phyloP scores from a whole-genome alignment of 2,113 vertebrate genomes.

The Hydropotes inermis region DNA sequence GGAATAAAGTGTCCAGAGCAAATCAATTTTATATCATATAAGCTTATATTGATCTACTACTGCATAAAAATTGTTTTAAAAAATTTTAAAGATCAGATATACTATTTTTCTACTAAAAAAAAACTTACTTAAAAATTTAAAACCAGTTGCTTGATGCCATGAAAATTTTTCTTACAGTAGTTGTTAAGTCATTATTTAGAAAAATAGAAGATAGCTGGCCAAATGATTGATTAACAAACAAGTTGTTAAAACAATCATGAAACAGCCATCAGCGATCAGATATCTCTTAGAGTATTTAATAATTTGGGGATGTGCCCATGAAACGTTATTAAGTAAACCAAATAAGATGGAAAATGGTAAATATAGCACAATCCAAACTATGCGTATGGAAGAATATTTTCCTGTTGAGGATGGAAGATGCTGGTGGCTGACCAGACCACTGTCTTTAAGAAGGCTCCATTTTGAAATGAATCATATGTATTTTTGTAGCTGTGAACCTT shows the following conservation, averaged over 20 bases:
- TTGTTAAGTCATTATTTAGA: not conserved
- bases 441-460: not conserved
- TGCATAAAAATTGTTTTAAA: not conserved
- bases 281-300: not conserved
- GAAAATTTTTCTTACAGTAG: not conserved
- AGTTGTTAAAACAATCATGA: not conserved
- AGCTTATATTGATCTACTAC: not conserved
- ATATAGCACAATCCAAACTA: not conserved
- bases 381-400: not conserved
- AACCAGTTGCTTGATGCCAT: not conserved
- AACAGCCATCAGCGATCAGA: not conserved
- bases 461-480: constrained; percentile 21
- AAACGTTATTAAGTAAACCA: not conserved
- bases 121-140: constrained; percentile 6
- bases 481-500: constrained; percentile 42
- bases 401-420: not conserved
- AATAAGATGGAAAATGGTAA: not conserved
- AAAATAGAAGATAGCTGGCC: not conserved
- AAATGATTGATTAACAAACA: not conserved
- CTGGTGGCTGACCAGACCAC: not conserved
- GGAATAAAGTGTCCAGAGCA: not conserved
- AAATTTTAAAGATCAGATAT: not conserved
- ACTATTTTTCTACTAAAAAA: not conserved
- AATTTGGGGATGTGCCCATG: not conserved
- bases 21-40: not conserved